A percentile compares a stretch with the other conserved stretches of the same genome.
These are phyloP conservation scores for Meda fulgida DNA, from an alignment of 2,797 vertebrate species.

Conservation along the genomic window DNA sequence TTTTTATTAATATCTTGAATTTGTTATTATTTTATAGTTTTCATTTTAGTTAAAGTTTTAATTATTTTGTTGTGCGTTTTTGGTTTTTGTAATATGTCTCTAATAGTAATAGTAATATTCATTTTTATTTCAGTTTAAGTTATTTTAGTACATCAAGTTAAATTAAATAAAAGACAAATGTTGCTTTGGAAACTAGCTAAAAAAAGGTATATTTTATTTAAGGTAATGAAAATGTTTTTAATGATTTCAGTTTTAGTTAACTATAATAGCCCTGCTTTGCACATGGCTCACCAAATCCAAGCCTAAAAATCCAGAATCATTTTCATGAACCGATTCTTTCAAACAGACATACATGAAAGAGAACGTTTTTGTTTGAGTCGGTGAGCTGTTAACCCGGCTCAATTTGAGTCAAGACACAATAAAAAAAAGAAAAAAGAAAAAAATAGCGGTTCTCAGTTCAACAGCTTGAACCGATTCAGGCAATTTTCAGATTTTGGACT, in stretches of 20 bases:
- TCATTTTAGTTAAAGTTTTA: background rate
- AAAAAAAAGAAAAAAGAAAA: background rate
- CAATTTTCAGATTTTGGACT: background rate
- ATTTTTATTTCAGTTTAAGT: background rate
- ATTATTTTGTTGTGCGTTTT: background rate
- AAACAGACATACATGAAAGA: background rate
- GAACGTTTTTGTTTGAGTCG: background rate
- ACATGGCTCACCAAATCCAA: background rate
- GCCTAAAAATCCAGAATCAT: background rate
- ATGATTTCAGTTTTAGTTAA: background rate
- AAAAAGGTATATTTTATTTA: background rate
- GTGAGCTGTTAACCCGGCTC: background rate
- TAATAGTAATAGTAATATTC: too few species aligned
- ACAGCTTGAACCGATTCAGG: background rate
- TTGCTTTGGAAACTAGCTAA: background rate
- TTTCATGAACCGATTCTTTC: background rate
- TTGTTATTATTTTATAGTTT: background rate
- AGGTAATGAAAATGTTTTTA: too few species aligned
- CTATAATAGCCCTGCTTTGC: background rate
- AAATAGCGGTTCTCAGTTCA: too few species aligned
- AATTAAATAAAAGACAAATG: background rate
- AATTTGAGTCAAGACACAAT: background rate
- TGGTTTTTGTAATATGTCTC: background rate
- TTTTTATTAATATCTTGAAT: background rate
- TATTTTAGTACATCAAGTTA: background rate